Evolutionary conservation across 2,797 vertebrate species (phyloP).

Genomic region (Alfaro cultratus): DNA sequence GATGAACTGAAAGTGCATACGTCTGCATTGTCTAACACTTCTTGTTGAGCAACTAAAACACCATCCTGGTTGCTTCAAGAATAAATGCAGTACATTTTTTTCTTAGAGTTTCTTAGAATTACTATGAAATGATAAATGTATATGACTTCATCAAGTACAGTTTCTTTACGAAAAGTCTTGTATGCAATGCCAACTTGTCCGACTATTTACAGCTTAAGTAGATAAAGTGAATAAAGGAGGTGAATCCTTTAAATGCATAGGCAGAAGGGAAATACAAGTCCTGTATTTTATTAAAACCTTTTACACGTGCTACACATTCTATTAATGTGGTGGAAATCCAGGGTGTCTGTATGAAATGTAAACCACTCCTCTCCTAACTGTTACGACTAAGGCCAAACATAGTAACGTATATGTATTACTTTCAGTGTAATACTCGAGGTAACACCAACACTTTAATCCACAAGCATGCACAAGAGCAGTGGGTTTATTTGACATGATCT

Average conservation of each 20-base stretch:
- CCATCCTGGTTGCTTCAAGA: background rate
- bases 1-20: conserved; percentile 2
- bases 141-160: background rate
- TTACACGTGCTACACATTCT: background rate
- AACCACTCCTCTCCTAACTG: background rate
- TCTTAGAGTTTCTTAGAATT: background rate
- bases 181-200: background rate
- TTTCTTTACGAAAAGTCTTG: background rate
- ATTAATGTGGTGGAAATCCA: background rate
- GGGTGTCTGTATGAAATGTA: background rate
- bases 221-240: background rate
- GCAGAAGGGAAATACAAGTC: accelerated
- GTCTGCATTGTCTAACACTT: conserved; percentile 3
- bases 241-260: background rate
- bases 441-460: background rate
- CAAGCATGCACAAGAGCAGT: background rate
- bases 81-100: background rate
- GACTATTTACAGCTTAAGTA: background rate
- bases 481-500: background rate
- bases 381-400: background rate
- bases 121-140: background rate
- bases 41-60: background rate
- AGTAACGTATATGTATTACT: background rate
- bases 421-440: background rate
- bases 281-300: accelerated